These are phyloP conservation scores for Acleris holmiana DNA, from an alignment of 2,888 invertebrate species.

Conservation along the genomic window DNA sequence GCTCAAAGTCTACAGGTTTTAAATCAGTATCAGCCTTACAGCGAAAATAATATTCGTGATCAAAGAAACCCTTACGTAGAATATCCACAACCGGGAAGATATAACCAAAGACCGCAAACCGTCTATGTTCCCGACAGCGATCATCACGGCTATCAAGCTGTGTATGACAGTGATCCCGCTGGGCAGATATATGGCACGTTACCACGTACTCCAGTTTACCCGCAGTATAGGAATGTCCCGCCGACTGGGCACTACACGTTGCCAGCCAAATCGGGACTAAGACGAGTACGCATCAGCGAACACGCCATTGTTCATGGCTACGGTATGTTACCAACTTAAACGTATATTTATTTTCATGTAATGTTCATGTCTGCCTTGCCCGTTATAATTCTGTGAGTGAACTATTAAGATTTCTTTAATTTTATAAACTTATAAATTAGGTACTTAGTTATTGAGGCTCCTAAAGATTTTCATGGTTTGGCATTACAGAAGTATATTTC, in stretches of 20 bases:
- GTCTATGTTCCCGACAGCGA: conserved; percentile 38
- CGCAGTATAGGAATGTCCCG: conserved; percentile 49
- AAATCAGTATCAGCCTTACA: conserved; percentile 63
- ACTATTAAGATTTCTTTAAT: conserved; percentile 5
- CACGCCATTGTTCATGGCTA: conserved; percentile 73
- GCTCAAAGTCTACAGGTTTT: conserved; percentile 74
- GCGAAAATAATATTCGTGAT: conserved; percentile 49
- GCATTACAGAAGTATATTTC: too few species aligned
- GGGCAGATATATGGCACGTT: conserved; percentile 62
- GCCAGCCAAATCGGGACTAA: conserved; percentile 62
- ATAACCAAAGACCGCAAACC: conserved; percentile 50
- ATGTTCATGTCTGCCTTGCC: conserved; percentile 5
- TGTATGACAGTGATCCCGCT: conserved; percentile 55
- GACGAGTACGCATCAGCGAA: conserved; percentile 77
- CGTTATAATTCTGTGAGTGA: conserved; percentile 7
- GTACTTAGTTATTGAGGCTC: not conserved
- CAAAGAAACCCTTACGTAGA: conserved; percentile 65
- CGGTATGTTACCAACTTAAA: conserved; percentile 62
- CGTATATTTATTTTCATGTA: conserved; percentile 19
- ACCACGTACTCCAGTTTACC: conserved; percentile 56
- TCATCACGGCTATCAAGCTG: conserved; percentile 56
- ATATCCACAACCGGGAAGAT: conserved; percentile 56
- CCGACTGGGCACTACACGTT: conserved; percentile 63
- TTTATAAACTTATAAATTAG: not conserved
- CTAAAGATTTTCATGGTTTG: too few species aligned